Evolutionary conservation across 2,888 invertebrate genomes (phyloP).

Genomic region (Chrysina gloriosa): DNA sequence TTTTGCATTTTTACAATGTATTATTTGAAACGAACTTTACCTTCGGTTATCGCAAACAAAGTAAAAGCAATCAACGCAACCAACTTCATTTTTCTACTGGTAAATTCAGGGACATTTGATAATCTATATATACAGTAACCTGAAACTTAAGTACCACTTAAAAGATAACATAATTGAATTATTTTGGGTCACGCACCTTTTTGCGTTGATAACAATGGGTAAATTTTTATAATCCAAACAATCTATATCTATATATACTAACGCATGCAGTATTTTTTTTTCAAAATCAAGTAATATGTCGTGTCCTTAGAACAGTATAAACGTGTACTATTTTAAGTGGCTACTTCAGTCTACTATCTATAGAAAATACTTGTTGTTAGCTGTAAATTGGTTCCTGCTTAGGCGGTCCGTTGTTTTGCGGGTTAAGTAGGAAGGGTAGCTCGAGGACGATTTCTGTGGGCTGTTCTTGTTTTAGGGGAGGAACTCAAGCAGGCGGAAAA

Average conservation of each 20-base stretch:
- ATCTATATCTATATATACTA: neutral
- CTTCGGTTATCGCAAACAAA: conserved; percentile 14
- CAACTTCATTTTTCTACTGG: conserved; percentile 37
- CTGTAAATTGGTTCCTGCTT: conserved; percentile 14
- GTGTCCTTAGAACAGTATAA: neutral
- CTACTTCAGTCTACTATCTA: neutral
- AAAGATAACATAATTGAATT: conserved; percentile 20
- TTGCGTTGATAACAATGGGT: neutral
- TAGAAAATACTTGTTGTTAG: too few species aligned
- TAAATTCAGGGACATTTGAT: neutral
- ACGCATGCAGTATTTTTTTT: neutral
- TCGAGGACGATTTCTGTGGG: conserved; percentile 37
- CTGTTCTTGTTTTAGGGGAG: conserved; percentile 47
- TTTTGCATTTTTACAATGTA: too few species aligned
- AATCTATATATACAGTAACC: conserved; percentile 29
- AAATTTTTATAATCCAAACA: neutral
- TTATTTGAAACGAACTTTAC: conserved; percentile 18
- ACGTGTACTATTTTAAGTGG: conserved; percentile 1
- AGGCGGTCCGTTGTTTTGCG: neutral
- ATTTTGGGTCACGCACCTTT: neutral
- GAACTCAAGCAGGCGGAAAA: conserved; percentile 53
- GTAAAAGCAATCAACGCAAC: conserved; percentile 19
- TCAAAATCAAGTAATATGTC: too few species aligned
- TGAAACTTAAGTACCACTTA: conserved; percentile 31
- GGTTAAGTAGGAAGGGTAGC: neutral